Evolutionary conservation across 1,140 invertebrate species (phyloP), one percentile per base, ranked within the genome.

Genomic region (Diachasma alloeum): DNA sequence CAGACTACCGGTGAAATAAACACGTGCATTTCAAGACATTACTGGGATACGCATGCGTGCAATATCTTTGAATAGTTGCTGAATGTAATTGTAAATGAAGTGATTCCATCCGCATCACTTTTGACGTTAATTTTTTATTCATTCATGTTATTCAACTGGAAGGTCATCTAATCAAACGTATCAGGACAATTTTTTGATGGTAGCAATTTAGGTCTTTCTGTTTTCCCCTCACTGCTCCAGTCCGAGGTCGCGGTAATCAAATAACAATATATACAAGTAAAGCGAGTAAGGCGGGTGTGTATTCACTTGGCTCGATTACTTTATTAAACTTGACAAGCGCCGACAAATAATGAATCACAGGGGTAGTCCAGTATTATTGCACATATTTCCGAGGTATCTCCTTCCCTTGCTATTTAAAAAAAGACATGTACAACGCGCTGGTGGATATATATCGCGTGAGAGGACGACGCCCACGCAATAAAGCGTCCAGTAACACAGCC

Each of bases 381-480:
- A 31, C 24, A 31, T 42, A 42, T 63, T 63, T 63, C 24, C 59
- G 24, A 63, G 24, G 19, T 15, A 63, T 63, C 59, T 26, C 22
- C 59, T 63, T 63, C 59, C 24, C 24, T 19, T 4, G 59, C 9
- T 63, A 63, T 63, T 63, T 11, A 31, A 31, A 31, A 26, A 63
- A 26, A 26, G 26, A 22, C 17, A 22, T 26, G 24, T 63, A 9
- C 59, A 19, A 26, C 11, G 22, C 59, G 24, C 59, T 15, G 19
- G 59, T 63, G 59, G 11, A 42, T 74, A 68, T 67, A 74, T 67
- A 74, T 74, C 39, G 73, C 73, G 73, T 74, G 73, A 74, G 72
- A 74, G 59, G 36, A 74, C 73, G 59, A 63, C 73, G 59, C 36
- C 71, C 53, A 72, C 39, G 56, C 46, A 36, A 74, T 67, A 26